These are phyloP conservation scores for Lates japonicus DNA, from an alignment of 2,797 vertebrate species.

Conservation along the genomic window DNA sequence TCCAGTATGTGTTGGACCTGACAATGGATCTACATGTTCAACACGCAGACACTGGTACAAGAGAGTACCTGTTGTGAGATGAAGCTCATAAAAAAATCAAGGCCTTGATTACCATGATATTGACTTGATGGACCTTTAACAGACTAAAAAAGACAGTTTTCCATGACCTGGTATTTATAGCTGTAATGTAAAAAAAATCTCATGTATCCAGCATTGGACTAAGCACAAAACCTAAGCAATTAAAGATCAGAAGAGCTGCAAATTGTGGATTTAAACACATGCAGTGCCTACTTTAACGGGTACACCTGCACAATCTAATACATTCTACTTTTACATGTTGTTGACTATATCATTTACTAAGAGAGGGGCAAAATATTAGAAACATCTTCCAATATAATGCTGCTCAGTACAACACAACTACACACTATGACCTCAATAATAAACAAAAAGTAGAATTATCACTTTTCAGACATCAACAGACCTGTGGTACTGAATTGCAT, in stretches of 20 bases:
- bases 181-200: conserved; percentile 30
- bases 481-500: neutral
- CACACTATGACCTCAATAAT: neutral
- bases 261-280: neutral
- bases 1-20: conserved; percentile 59
- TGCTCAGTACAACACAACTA: neutral
- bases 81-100: conserved; percentile 15
- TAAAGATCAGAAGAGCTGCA: neutral
- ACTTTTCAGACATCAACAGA: neutral
- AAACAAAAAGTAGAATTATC: neutral
- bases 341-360: neutral
- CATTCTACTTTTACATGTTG: neutral
- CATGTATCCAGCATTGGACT: neutral
- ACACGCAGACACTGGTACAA: conserved; percentile 5
- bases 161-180: conserved; percentile 15
- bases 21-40: conserved; percentile 27
- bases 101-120: conserved; percentile 15
- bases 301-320: conserved; percentile 14
- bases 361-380: neutral
- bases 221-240: neutral
- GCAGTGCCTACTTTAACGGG: conserved; percentile 1
- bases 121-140: neutral
- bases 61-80: conserved; percentile 56
- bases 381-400: neutral
- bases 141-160: conserved; percentile 22